Evolutionary conservation across 1,140 invertebrate genomes (phyloP).

Genomic region (Aricia agestis): DNA sequence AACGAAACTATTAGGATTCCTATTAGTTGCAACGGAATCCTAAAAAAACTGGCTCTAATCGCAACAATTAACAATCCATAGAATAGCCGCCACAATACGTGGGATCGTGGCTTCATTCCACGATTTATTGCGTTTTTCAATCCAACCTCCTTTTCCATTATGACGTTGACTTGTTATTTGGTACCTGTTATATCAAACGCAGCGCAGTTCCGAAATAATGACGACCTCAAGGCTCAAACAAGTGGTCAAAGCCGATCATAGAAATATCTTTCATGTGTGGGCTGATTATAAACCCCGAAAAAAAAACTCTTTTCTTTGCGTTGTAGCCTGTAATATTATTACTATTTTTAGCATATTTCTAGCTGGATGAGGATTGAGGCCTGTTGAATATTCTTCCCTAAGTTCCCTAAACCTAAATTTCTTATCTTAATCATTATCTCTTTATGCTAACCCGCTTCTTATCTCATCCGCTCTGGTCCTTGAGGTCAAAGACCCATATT

Average conservation of each 20-base stretch:
- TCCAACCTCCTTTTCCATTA: conserved; percentile 2
- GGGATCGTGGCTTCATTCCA: not conserved
- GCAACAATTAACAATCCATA: not conserved
- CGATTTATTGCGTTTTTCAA: conserved; percentile 1
- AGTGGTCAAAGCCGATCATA: conserved; percentile 2
- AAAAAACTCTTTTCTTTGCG: not conserved
- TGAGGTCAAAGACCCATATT: conserved; percentile 7
- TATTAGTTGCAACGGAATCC: too few relatives aligned
- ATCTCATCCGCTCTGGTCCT: conserved; percentile 10
- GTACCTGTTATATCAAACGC: conserved; percentile 1
- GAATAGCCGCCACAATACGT: not conserved
- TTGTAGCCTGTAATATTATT: not conserved
- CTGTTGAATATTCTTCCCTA: not conserved
- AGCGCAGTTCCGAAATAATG: not conserved
- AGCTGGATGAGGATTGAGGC: not conserved
- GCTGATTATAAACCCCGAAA: not conserved
- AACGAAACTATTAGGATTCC: too few relatives aligned
- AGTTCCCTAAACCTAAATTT: not conserved
- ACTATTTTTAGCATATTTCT: not conserved
- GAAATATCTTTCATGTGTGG: conserved; percentile 1
- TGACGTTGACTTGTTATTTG: not conserved
- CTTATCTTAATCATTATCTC: conserved; percentile 13
- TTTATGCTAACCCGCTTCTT: conserved; percentile 12
- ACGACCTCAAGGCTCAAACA: not conserved
- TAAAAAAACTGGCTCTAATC: not conserved